Conservation (phyloP, 2,888 invertebrate species). For the Drosophila quasianomalipes region DNA sequence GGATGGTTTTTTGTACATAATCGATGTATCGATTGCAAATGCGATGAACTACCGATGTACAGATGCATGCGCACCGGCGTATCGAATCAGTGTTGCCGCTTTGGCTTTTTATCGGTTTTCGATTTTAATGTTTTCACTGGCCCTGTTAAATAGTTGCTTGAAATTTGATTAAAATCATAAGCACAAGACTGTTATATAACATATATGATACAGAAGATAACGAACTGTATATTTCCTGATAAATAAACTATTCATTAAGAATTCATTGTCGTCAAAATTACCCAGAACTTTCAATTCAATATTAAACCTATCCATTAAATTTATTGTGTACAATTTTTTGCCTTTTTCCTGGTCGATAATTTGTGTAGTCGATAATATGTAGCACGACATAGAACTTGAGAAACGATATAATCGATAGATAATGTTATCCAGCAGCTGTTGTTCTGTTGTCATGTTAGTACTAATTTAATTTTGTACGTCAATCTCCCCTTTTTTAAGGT, state of each 20-base stretch:
- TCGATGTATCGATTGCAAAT: conserved; percentile 28
- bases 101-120: neutral
- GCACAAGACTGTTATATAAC: neutral
- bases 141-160: neutral
- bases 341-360: neutral
- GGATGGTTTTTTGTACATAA: conserved; percentile 45
- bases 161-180: neutral
- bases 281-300: neutral
- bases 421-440: conserved; percentile 4
- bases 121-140: neutral
- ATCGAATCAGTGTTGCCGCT: neutral
- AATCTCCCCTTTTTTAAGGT: neutral
- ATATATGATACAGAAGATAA: neutral
- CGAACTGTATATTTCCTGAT: neutral
- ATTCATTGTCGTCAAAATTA: neutral
- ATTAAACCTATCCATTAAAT: neutral
- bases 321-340: neutral
- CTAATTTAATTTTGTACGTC: neutral
- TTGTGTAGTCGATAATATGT: neutral
- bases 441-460: neutral
- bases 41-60: conserved; percentile 1
- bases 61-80: neutral
- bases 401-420: neutral
- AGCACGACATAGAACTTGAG: neutral
- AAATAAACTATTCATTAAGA: neutral